Evolutionary conservation across 2,113 vertebrate genomes (phyloP), one percentile per base, ranked within the genome.

Genomic region (Brachyistius frenatus): DNA sequence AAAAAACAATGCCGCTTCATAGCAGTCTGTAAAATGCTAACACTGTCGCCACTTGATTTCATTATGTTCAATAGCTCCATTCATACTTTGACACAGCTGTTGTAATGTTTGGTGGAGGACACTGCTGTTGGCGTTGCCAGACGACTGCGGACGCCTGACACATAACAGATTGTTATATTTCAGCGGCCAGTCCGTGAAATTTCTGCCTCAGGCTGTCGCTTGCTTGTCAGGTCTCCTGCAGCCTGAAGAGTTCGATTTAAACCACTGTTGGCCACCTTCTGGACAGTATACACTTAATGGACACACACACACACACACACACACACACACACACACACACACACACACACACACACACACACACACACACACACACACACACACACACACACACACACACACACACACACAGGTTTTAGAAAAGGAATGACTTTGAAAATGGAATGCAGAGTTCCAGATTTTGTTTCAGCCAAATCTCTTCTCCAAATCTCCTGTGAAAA

Each of bases 401-500:
- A 63, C 31, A 66, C 39, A 37, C 47, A 65, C 58, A 35, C 75
- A 71, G 47, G 53, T 75, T 76, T 73, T 37, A 30, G 37, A 0
- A 65, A 16, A 60, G 30, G 13, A 47, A 13, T 0, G 68, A 65
- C 71, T 83, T 39, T 67, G 47, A 68, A 85, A 83, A 82, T 44
- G 79, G 82, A 84, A 65, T 66, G 56, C 66, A 69, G 57, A 81
- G 41, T 65, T 73, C 41, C 73, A 62, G 80, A 84, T 83, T 86
- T 85, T 74, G 82, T 86, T 88, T 86, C 4, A 6, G 58, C 78
- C 89, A 92, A 91, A 91, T 87, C 85, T 89, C 75, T 72, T 81
- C 41, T 85, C 81, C 85, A 86, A 91, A 90, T 91, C 91, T 89
- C 85, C 76, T 7, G 72, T 87, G 82, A 83, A 90, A 90, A 87